These are phyloP conservation scores for Coracias cyanogaster DNA, from an alignment of 2,797 vertebrate genomes.

Conservation along the genomic window DNA sequence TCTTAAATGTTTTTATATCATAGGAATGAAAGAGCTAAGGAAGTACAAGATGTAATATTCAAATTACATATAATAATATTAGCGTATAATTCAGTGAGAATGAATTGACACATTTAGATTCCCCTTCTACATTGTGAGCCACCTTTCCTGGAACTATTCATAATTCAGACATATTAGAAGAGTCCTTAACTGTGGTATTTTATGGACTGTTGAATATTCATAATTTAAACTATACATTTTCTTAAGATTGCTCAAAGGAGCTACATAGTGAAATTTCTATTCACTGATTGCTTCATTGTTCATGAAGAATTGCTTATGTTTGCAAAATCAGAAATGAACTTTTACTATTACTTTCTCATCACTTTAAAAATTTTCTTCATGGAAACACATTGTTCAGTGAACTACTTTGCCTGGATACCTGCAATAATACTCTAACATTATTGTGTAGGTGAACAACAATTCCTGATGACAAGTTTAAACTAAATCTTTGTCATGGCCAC, in stretches of 20 bases:
- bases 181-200: conserved; percentile 24
- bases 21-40: background rate
- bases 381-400: background rate
- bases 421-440: background rate
- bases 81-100: conserved; percentile 13
- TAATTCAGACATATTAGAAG: conserved; percentile 19
- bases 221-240: conserved; percentile 32
- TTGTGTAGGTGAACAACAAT: background rate
- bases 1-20: conserved; percentile 32
- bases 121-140: background rate
- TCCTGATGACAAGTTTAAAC: background rate
- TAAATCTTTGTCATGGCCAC: background rate
- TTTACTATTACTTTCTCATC: background rate
- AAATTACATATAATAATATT: conserved; percentile 18
- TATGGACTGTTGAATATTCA: conserved; percentile 53
- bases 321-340: conserved; percentile 26
- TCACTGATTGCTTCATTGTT: conserved; percentile 11
- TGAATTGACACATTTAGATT: conserved; percentile 35
- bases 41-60: background rate
- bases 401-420: background rate
- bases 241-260: conserved; percentile 8
- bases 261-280: conserved; percentile 15
- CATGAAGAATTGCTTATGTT: conserved; percentile 24
- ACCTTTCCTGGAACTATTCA: conserved; percentile 42
- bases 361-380: background rate